phyloP scores from a whole-genome alignment of 2,888 invertebrate species.

The Trichopoda pennipes region DNA sequence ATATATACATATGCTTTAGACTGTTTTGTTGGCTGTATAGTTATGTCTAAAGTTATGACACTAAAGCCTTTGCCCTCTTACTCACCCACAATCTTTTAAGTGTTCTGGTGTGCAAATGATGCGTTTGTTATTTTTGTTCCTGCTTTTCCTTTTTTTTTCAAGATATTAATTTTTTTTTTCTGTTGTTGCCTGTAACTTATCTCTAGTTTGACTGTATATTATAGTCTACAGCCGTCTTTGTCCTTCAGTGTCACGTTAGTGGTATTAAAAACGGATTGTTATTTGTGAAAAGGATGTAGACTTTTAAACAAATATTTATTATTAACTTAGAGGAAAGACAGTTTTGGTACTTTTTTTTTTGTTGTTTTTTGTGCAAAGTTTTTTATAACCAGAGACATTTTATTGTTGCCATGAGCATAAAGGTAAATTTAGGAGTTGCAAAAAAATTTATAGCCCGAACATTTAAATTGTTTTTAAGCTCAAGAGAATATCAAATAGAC shows the following conservation, averaged over 20 bases:
- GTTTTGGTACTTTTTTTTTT: constrained; percentile 5
- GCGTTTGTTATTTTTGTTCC: constrained; percentile 45
- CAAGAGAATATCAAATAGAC: too few species aligned
- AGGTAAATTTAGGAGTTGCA: too few species aligned
- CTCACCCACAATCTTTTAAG: constrained; percentile 18
- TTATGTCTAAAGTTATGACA: constrained; percentile 49
- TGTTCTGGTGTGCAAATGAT: constrained; percentile 63
- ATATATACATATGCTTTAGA: neutral
- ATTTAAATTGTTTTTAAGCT: too few species aligned
- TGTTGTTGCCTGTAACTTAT: constrained; percentile 24
- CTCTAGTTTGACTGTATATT: constrained; percentile 51
- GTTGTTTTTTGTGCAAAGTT: neutral
- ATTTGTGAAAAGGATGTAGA: constrained; percentile 60
- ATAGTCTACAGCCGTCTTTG: constrained; percentile 61
- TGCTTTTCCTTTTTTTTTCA: constrained; percentile 5
- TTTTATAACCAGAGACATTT: too few species aligned
- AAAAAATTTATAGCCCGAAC: too few species aligned
- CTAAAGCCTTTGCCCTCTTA: constrained; percentile 10
- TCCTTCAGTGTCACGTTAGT: constrained; percentile 69
- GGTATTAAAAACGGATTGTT: constrained; percentile 68
- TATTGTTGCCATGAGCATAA: too few species aligned
- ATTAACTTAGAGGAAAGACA: constrained; percentile 37
- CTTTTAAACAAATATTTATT: constrained; percentile 67
- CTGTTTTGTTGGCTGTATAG: constrained; percentile 41
- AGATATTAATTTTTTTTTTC: neutral